Conservation (phyloP, 2,113 vertebrate genomes). For the Ailuropoda melanoleuca region DNA sequence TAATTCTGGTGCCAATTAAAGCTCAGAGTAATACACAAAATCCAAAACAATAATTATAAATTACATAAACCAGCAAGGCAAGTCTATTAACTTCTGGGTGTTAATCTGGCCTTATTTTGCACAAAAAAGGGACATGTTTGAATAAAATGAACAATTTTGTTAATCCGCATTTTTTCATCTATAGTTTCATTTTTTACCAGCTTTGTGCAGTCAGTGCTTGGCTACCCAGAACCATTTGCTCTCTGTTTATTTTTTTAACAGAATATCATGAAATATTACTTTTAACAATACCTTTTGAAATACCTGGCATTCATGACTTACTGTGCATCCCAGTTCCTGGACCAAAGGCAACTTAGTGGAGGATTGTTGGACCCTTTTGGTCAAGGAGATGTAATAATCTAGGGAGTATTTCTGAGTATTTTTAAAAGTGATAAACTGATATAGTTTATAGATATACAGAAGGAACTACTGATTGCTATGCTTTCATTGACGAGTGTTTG, state of each 20-base stretch:
- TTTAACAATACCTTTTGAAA: not conserved
- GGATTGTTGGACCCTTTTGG: not conserved
- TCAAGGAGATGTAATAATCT: not conserved
- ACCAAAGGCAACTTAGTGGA: not conserved
- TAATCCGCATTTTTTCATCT: not conserved
- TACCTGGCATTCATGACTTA: not conserved
- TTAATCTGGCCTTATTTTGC: not conserved
- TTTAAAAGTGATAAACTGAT: not conserved
- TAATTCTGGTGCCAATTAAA: not conserved
- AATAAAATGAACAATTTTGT: not conserved
- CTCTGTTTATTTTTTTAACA: not conserved
- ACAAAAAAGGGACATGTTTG: not conserved
- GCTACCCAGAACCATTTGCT: not conserved
- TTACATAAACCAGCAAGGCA: not conserved
- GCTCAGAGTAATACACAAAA: not conserved
- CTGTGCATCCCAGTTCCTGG: not conserved
- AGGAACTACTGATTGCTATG: not conserved
- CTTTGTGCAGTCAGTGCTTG: not conserved
- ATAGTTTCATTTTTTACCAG: not conserved
- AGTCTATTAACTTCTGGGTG: not conserved
- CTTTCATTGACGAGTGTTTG: not conserved
- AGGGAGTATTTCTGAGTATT: not conserved
- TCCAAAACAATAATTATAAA: not conserved
- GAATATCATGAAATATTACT: not conserved
- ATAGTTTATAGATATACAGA: not conserved